Conservation (phyloP, 2,888 invertebrate species). For the Aphidoletes aphidimyza region DNA sequence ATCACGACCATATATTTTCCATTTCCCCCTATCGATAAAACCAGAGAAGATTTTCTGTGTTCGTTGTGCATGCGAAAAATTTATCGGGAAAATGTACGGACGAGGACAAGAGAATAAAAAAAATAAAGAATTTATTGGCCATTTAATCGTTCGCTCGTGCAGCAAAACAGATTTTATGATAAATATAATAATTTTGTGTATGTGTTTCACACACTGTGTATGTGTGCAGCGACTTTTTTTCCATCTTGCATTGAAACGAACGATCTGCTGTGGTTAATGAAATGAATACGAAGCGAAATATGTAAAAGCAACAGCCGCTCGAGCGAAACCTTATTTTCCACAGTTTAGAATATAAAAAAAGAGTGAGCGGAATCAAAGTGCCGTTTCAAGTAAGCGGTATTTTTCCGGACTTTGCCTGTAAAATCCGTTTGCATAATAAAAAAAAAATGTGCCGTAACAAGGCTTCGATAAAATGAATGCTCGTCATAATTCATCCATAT, state of each 20-base stretch:
- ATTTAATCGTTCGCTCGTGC: slow-evolving; percentile 34
- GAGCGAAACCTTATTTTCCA: slow-evolving; percentile 28
- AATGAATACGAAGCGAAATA: slow-evolving; percentile 19
- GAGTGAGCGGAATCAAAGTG: slow-evolving; percentile 19
- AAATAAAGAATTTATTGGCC: slow-evolving; percentile 3
- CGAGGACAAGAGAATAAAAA: neutral
- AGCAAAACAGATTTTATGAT: slow-evolving; percentile 31
- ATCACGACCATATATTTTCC: slow-evolving; percentile 44
- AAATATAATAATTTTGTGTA: neutral
- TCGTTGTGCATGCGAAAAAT: neutral
- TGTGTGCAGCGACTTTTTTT: neutral
- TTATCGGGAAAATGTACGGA: too few species aligned
- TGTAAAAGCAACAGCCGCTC: slow-evolving; percentile 49
- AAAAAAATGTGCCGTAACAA: neutral
- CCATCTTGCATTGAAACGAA: neutral
- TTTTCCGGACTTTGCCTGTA: neutral
- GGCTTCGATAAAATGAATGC: slow-evolving; percentile 32
- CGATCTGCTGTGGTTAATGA: slow-evolving; percentile 44
- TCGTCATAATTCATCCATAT: slow-evolving; percentile 43
- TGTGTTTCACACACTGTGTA: neutral
- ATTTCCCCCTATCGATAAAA: slow-evolving; percentile 2
- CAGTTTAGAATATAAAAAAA: neutral
- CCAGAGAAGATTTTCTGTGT: neutral
- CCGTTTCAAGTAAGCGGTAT: slow-evolving; percentile 34
- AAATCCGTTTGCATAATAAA: neutral